Evolutionary conservation across 1,140 invertebrate genomes (phyloP).

Genomic region (Euborellia annulipes): DNA sequence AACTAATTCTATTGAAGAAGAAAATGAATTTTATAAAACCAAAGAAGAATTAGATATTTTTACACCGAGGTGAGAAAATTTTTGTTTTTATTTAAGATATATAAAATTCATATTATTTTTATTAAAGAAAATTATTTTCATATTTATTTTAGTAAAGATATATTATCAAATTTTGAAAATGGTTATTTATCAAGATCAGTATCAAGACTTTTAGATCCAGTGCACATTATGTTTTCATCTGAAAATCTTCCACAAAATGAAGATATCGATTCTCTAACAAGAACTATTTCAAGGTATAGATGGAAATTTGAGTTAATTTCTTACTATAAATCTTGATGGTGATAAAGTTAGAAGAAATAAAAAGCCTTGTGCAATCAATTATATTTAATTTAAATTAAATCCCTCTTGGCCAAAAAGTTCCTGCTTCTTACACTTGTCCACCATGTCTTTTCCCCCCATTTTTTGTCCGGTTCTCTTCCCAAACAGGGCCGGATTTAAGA

Average conservation of each 20-base stretch:
- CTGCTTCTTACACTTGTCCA: no score
- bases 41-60: conserved; percentile 4
- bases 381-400: no score
- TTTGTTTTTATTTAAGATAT: conserved; percentile 11
- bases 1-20: no score
- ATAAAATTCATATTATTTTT: conserved; percentile 4
- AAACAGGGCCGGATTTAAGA: no score
- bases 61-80: conserved; percentile 3
- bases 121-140: not conserved
- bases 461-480: no score
- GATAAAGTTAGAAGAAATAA: no score
- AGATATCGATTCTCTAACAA: conserved; percentile 50
- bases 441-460: no score
- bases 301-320: no score
- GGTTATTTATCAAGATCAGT: conserved; percentile 73
- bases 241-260: conserved; percentile 42
- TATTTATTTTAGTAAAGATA: conserved; percentile 19
- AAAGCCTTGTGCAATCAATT: no score
- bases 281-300: conserved; percentile 46
- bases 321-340: no score
- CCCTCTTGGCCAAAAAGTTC: no score
- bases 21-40: conserved; percentile 1
- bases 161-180: conserved; percentile 59
- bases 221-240: conserved; percentile 62
- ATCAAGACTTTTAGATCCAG: conserved; percentile 66